Evolutionary conservation across 2,113 vertebrate species (phyloP).

Genomic region (Pontoporia blainvillei): DNA sequence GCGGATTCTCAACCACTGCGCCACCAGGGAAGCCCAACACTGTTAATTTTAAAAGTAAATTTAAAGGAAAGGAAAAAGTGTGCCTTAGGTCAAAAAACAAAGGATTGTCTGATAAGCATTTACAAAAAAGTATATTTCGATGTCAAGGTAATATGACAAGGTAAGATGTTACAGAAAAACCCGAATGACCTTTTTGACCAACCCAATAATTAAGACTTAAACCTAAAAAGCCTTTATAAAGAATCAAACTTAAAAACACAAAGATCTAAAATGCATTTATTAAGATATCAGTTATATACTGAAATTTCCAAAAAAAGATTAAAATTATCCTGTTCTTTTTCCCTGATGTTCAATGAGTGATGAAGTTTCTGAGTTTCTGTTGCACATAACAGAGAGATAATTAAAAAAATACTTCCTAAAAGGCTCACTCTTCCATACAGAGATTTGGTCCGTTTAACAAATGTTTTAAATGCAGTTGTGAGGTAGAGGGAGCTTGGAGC

Average conservation of each 20-base stretch:
- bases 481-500: neutral
- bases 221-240: neutral
- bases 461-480: neutral
- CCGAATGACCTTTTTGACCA: no score
- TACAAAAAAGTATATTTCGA: neutral
- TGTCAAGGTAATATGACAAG: neutral
- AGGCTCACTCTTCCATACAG: neutral
- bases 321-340: neutral
- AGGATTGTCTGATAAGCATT: neutral
- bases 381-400: neutral
- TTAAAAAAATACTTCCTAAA: neutral
- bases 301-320: neutral
- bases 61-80: neutral
- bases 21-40: neutral
- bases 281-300: neutral
- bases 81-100: neutral
- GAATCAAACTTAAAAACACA: neutral
- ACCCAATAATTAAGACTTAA: neutral
- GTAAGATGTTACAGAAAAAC: no score
- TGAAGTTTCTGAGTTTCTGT: neutral
- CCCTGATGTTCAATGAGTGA: neutral
- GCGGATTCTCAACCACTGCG: no score
- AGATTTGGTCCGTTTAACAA: neutral
- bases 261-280: neutral
- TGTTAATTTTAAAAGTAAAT: constrained; percentile 51